Evolutionary conservation across 2,797 vertebrate species (phyloP), one percentile per base, ranked within the genome.

Genomic region (Serranus cabrilla): DNA sequence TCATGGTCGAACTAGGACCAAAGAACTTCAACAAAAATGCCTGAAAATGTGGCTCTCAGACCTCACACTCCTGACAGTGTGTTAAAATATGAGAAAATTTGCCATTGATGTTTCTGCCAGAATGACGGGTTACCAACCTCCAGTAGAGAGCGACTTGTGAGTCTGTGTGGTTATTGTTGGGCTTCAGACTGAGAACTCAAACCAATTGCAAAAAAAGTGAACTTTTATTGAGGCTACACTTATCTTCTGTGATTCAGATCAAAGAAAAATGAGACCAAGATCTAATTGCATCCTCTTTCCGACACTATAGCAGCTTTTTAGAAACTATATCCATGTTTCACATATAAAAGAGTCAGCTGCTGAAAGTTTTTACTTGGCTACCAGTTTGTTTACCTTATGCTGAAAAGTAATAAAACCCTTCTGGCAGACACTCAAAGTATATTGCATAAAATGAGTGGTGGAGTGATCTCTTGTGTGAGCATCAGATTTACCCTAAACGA

Each of bases 401-500:
- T 51, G 1, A 27, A 57, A 71, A 63, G 54, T 0, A 12, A 14
- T 34, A 8, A 45, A 43, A 21, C 47, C 18, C 40, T 62, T 27
- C 2, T 54, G 23, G 51, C 31, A 62, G 58, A 55, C 52, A 60
- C 9, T 59, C 14, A 43, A 43, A 56, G 39, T n/a, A 16, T 43
- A n/a, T 2, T 58, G 18, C 20, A 60, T 11, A 50, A 11, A 6
- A 40, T 47, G 7, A 13, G n/a, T 37, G 17, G n/a, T n/a, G 5
- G 20, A 50, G 34, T 47, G 23, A 76, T 76, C 59, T 64, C 45
- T 34, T 76, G 61, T 37, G 18, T 65, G 14, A 20, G 21, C 57
- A 43, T 71, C 45, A 65, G 66, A 62, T 76, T 73, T 23, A 31
- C 12, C 4, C 11, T 34, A 18, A n/a, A n/a, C 21, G 46, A 72